Evolutionary conservation across 2,113 vertebrate genomes (phyloP).

Genomic region (Pygathrix nemaeus): DNA sequence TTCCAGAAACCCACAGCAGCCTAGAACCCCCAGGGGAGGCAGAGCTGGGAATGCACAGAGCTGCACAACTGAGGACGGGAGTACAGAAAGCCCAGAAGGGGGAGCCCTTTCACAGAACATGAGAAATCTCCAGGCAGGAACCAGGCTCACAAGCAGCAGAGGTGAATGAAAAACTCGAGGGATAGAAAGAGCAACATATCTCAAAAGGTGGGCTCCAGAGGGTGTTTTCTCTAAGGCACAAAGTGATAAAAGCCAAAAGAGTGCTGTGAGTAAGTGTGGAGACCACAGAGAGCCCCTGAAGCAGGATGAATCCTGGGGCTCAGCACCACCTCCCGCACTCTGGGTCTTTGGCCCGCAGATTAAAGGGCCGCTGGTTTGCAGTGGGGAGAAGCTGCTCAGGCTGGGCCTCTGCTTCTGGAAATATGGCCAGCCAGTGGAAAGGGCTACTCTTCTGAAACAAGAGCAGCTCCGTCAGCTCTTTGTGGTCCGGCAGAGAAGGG

Average conservation of each 20-base stretch:
- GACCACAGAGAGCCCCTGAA: rapidly evolving
- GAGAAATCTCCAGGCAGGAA: background rate
- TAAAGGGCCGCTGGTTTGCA: background rate
- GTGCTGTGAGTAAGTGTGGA: rapidly evolving
- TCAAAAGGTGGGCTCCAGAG: background rate
- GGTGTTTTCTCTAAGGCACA: background rate
- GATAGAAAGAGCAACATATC: constrained; percentile 60
- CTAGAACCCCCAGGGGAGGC: background rate
- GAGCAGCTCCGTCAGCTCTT: background rate
- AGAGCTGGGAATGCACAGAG: background rate
- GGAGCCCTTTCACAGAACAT: background rate
- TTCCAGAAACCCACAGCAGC: background rate
- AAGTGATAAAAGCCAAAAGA: constrained; percentile 17
- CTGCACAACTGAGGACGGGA: background rate
- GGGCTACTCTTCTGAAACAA: background rate
- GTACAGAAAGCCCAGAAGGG: background rate
- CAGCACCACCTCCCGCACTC: rapidly evolving
- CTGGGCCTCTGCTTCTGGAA: background rate
- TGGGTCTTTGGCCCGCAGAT: background rate
- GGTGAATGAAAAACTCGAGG: background rate
- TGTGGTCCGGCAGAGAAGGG: background rate
- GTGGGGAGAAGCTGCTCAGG: rapidly evolving
- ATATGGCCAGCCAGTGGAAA: background rate
- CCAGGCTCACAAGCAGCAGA: background rate
- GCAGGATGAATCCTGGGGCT: background rate